Evolutionary conservation across 2,113 vertebrate genomes (phyloP).

Genomic region (human): GRCh38 chrX:105764001-105764500

Average conservation of each 20-base stretch:
- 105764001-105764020: constrained; percentile 78
- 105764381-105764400: not conserved
- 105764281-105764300: constrained; percentile 9
- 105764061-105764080: constrained; percentile 73
- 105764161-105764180: constrained; percentile 65
- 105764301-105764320: constrained; percentile 34
- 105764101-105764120: constrained; percentile 72
- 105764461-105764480: not conserved
- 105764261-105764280: constrained; percentile 26
- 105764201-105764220: constrained; percentile 48
- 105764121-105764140: constrained; percentile 65
- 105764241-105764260: constrained; percentile 27
- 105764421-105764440: not conserved
- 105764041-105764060: constrained; percentile 71
- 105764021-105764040: constrained; percentile 67
- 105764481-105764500: not conserved
- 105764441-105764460: constrained; percentile 32
- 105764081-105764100: constrained; percentile 76
- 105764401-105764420: constrained; percentile 44
- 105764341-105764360: not conserved
- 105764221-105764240: constrained; percentile 44
- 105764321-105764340: constrained; percentile 24
- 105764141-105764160: constrained; percentile 67
- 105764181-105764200: constrained; percentile 50
- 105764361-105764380: not conserved